These are phyloP conservation scores for Adoxophyes honmai DNA, from an alignment of 1,140 invertebrate genomes.

Conservation along the genomic window DNA sequence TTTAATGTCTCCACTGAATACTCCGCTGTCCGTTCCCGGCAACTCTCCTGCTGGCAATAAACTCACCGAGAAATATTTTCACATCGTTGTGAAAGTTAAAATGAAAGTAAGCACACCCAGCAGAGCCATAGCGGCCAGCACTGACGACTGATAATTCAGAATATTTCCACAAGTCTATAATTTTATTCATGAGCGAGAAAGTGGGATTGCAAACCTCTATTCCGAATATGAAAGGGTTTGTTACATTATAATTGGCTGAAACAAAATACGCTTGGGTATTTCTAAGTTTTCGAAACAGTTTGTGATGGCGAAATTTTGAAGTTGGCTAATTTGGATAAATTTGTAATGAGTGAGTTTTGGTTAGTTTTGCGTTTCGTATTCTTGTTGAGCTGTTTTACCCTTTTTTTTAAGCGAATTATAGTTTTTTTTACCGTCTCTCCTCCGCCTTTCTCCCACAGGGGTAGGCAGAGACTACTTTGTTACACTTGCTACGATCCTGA, in stretches of 20 bases:
- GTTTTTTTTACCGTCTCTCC: too few species aligned
- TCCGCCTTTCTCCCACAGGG: too few species aligned
- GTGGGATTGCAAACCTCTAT: not conserved
- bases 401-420: too few species aligned
- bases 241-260: not conserved
- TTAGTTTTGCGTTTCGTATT: too few species aligned
- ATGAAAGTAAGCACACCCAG: slow-evolving; percentile 71
- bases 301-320: too few species aligned
- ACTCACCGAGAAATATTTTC: slow-evolving; percentile 70
- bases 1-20: not conserved
- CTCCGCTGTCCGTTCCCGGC: slow-evolving; percentile 44
- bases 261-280: not conserved
- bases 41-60: slow-evolving; percentile 67
- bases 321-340: too few species aligned
- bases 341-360: too few species aligned
- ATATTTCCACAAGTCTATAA: slow-evolving; percentile 61
- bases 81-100: slow-evolving; percentile 75
- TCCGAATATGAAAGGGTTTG: not conserved
- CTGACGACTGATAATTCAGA: slow-evolving; percentile 55
- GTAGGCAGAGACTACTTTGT: too few species aligned
- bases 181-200: slow-evolving; percentile 58
- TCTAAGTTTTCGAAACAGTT: not conserved
- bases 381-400: too few species aligned
- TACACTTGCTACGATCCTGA: too few species aligned
- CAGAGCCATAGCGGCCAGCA: slow-evolving; percentile 54